Base-by-base conservation (phyloP, 2,113 vertebrate genomes). In the Lethenteron reissneri region DNA sequence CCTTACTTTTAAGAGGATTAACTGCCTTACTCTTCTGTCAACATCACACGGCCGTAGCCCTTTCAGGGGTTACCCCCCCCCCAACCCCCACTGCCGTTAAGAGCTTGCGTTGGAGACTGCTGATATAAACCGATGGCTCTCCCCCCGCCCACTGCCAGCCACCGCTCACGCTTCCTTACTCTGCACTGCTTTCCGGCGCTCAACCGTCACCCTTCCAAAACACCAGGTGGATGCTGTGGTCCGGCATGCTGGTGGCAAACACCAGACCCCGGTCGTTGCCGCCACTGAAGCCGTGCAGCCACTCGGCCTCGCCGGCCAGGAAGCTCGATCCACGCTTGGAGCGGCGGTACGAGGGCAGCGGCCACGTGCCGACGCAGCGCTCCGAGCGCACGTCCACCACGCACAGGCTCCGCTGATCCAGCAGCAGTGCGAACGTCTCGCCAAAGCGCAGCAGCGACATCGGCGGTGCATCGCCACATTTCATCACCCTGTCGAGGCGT, bases 221-320 rank as follows among this genome's bases (percentile, higher is more conserved):
- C 57, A 99, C 92, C 82, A 99, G 77, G 78, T 99, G 94, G 83
- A 97, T 97, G 83, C 94, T 99, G 81, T 99, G 89, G 80, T 99
- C 94, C 1, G 92, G 94, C 94, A 97, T 99, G 81, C 92, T 97
- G 76, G 92, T 96, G 75, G 94, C 92, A 75, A 99, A 99, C 77
- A 97, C 90, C 77, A 99, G 82, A 75, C 94, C 94, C 0, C 83
- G 80, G 78, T 99, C 94, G 72, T 97, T 96, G 77, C 78, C 82
- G 56, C 90, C 89, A 3, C 97, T 89, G 78, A 99, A 82, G 76
- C 94, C 94, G 0, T 95, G 85, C 59, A 97, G 83, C 94, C 92
- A 99, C 70, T 87, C 84, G 1, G 84, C 87, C 76, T 94, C 92
- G 2, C 94, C 94, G 3, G 91, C 86, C 81, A 99, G 78, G 80